Base-by-base conservation (phyloP, 2,888 invertebrate genomes). In the Ophion ventricosus region DNA sequence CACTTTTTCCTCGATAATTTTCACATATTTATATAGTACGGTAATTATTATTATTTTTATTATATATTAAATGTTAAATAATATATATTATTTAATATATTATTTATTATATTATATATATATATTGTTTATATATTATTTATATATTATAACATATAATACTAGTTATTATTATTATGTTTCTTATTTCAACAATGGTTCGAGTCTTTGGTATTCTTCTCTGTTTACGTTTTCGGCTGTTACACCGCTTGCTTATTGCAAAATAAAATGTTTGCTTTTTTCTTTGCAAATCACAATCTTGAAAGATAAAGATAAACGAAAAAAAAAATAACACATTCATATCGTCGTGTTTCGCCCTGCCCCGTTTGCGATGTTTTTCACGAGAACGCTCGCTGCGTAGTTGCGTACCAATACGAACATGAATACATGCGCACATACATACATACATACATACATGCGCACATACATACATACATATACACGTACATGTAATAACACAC, bases 331-430 rank as follows among this genome's bases (percentile, higher is more conserved):
- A 40, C 54, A 17, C 54, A n/a, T n/a, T 43, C 17, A 25, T 67
- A 67, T 40, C 40, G 40, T 59, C 40, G 66, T 74, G 73, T 59
- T 66, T 40, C 25, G 49, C 59, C 66, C 66, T 73, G 35, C 35
- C 35, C 35, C 35, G 49, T 73, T 67, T 29, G 49, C 23, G 59
- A 61, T 54, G 35, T 29, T 10, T 43, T 80, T 61, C 23, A 43
- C 35, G 67, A 25, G n/a, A 59, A 43, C 73, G 29, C 61, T 61
- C 43, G 67, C 75, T 75, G 75, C 80, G 69, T 63, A 81, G 54
- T 35, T 35, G 8, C 7, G 35, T 35, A 35, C 35, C 35, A 35
- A 35, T 35, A 35, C 35, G 7, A 35, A 35, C 35, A 35, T 35
- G 35, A 35, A 35, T 70, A 25, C n/a, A 23, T 35, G 14, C 40